Evolutionary conservation across 2,113 vertebrate genomes (phyloP).

Genomic region (Ptilonorhynchus violaceus): DNA sequence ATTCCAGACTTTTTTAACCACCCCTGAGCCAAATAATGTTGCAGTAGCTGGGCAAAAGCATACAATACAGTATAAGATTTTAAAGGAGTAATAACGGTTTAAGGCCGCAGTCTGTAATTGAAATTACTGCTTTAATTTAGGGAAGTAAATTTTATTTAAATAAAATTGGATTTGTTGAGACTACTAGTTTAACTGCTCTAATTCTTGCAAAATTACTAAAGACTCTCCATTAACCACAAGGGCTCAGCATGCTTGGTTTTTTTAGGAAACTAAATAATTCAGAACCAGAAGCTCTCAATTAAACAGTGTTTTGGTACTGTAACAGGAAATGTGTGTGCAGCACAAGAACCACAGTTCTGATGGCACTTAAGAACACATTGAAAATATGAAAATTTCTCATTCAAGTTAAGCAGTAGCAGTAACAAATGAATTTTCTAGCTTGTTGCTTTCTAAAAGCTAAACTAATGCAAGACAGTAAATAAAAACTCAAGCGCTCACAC

Average conservation of each 20-base stretch:
- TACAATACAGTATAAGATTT: background rate
- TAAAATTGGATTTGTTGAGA: background rate
- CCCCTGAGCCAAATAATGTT: background rate
- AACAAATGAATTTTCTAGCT: background rate
- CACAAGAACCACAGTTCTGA: background rate
- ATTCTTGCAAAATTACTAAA: background rate
- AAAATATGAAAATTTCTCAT: background rate
- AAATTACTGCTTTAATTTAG: background rate
- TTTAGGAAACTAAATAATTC: background rate
- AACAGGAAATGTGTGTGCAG: background rate
- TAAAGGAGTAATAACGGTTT: background rate
- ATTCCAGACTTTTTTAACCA: background rate
- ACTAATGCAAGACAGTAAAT: background rate
- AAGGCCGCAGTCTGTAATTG: background rate
- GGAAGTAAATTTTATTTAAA: background rate
- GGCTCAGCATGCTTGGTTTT: fast-evolving
- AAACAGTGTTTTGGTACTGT: background rate
- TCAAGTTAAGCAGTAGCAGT: background rate
- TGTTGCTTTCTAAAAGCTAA: background rate
- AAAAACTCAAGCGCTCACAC: background rate
- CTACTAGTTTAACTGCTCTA: background rate
- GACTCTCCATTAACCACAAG: background rate
- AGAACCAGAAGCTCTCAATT: background rate
- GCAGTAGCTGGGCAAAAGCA: background rate
- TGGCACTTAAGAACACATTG: background rate